phyloP scores from a whole-genome alignment of 2,797 vertebrate genomes.

The Nannoperca obscura region DNA sequence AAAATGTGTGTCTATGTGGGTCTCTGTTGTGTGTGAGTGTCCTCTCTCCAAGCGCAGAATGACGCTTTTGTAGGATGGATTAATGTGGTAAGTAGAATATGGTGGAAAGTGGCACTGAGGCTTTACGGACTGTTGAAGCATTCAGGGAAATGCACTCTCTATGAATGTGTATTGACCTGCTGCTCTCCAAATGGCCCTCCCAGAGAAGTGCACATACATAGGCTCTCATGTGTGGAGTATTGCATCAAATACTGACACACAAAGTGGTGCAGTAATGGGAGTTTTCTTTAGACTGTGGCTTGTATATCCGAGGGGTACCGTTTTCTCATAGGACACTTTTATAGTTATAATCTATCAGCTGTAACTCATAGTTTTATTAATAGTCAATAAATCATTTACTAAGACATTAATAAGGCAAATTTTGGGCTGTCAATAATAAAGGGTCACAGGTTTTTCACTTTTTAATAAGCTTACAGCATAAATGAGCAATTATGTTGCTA shows the following conservation, averaged over 20 bases:
- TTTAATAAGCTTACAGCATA: neutral
- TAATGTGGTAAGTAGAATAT: conserved; percentile 82
- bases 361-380: neutral
- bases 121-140: conserved; percentile 73
- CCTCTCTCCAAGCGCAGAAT: conserved; percentile 74
- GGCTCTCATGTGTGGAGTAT: conserved; percentile 64
- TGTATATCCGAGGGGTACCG: conserved; percentile 5
- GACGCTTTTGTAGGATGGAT: conserved; percentile 83
- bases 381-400: neutral
- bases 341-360: neutral
- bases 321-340: neutral
- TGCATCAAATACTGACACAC: conserved; percentile 63
- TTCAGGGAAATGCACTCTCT: conserved; percentile 81
- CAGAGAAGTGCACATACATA: conserved; percentile 55
- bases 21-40: conserved; percentile 55
- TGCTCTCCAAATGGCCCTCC: conserved; percentile 77
- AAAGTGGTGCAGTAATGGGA: conserved; percentile 36
- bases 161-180: conserved; percentile 86
- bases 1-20: conserved; percentile 75
- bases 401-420: neutral
- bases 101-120: conserved; percentile 78
- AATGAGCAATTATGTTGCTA: neutral
- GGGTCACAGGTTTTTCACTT: neutral
- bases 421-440: neutral
- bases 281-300: conserved; percentile 39